Evolutionary conservation across 2,113 vertebrate genomes (phyloP).

Genomic region (Aviceda subcristata): DNA sequence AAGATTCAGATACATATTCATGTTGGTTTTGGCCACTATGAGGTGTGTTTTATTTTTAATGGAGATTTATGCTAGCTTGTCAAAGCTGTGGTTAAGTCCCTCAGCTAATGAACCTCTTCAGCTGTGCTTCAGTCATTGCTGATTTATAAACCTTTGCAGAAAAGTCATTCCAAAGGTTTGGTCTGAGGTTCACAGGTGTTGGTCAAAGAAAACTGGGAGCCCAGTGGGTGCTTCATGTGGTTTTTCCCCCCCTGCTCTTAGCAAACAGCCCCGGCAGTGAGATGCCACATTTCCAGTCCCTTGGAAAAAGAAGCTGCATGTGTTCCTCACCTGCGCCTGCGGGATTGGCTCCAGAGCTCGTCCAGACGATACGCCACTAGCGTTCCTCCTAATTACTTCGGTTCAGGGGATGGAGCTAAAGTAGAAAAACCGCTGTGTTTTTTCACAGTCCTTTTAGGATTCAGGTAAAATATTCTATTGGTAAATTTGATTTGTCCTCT

Average conservation of each 20-base stretch:
- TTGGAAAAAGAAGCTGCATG: not conserved
- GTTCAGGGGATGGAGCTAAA: not conserved
- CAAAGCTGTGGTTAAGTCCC: slow-evolving; percentile 63
- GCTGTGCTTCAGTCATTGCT: slow-evolving; percentile 48
- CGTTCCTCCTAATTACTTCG: not conserved
- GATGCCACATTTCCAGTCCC: not conserved
- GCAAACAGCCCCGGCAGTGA: not conserved
- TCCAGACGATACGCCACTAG: not conserved
- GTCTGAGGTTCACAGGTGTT: not conserved
- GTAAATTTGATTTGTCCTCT: slow-evolving; percentile 43
- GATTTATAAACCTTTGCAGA: not conserved
- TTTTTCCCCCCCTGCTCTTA: not conserved
- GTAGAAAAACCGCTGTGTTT: not conserved
- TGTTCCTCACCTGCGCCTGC: not conserved
- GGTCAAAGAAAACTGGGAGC: slow-evolving; percentile 23
- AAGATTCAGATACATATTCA: slow-evolving; percentile 44
- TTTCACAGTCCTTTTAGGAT: slow-evolving; percentile 31
- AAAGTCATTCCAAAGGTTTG: not conserved
- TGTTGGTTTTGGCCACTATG: slow-evolving; percentile 56
- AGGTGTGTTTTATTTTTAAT: slow-evolving; percentile 52
- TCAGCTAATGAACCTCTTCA: slow-evolving; percentile 48
- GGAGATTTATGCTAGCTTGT: slow-evolving; percentile 68
- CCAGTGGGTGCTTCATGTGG: not conserved
- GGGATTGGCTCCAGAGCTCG: not conserved
- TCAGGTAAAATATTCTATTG: slow-evolving; percentile 37